Evolutionary conservation across 2,888 invertebrate genomes (phyloP).

Genomic region (Neoitamus cyanurus): DNA sequence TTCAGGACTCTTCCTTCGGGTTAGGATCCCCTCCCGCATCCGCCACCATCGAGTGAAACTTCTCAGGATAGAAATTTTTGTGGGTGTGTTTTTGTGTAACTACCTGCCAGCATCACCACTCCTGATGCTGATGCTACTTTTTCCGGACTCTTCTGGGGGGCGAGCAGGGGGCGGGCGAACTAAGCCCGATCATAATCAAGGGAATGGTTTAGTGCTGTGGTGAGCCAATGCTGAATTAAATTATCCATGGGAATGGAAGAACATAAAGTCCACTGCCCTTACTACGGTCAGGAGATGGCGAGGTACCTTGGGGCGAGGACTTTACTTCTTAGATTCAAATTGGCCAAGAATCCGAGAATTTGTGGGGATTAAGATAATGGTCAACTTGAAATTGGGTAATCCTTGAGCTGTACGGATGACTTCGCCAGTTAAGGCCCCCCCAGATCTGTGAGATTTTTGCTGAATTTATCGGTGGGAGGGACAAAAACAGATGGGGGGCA

Average conservation of each 20-base stretch:
- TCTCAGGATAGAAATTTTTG: not conserved
- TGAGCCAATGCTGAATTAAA: conserved; percentile 26
- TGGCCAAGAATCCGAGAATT: conserved; percentile 27
- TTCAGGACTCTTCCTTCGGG: not conserved
- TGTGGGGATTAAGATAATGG: conserved; percentile 33
- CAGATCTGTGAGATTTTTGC: not conserved
- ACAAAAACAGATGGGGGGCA: not conserved
- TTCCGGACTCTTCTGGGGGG: not conserved
- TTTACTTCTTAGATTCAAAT: conserved; percentile 20
- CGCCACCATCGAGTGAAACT: not conserved
- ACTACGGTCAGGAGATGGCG: not conserved
- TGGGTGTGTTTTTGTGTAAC: not conserved
- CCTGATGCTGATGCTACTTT: not conserved
- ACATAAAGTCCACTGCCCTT: not conserved
- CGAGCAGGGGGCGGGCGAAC: no score
- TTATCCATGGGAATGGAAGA: conserved; percentile 14
- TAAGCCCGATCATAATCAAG: conserved; percentile 29
- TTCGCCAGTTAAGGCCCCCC: conserved; percentile 10
- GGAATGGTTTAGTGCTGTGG: conserved; percentile 13
- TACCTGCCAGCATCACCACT: not conserved
- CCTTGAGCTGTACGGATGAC: conserved; percentile 27
- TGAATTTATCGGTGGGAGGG: not conserved
- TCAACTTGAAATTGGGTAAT: conserved; percentile 20
- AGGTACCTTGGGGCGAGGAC: not conserved
- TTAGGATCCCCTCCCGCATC: not conserved